These are phyloP conservation scores for Eupsittula cactorum DNA, from an alignment of 2,113 vertebrate species.

Conservation along the genomic window DNA sequence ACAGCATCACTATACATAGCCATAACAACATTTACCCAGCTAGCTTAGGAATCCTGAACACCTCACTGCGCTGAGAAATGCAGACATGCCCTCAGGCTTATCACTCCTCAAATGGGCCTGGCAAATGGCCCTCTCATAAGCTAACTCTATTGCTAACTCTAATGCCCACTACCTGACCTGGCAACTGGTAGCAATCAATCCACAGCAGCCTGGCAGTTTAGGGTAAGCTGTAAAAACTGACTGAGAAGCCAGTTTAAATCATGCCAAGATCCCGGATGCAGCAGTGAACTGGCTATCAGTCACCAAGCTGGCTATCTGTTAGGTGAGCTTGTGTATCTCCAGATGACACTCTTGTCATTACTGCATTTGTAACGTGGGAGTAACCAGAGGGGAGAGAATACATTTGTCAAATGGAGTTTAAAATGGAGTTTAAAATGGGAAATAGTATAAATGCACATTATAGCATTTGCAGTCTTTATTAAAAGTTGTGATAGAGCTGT, in stretches of 20 bases:
- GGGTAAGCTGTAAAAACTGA: not conserved
- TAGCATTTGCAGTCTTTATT: not conserved
- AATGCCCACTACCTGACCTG: not conserved
- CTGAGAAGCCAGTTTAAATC: not conserved
- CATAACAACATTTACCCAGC: not conserved
- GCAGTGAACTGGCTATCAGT: not conserved
- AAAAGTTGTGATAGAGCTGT: not conserved
- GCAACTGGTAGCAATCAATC: not conserved
- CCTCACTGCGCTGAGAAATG: not conserved
- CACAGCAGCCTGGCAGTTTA: not conserved
- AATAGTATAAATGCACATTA: not conserved
- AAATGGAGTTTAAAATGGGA: not conserved
- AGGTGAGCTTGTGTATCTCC: not conserved
- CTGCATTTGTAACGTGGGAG: not conserved
- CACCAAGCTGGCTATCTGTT: fast-evolving
- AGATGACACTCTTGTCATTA: not conserved
- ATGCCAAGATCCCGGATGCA: not conserved
- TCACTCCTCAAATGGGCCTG: not conserved
- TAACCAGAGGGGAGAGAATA: not conserved
- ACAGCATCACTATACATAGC: not conserved
- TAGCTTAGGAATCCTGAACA: not conserved
- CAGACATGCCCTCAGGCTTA: not conserved
- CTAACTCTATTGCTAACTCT: not conserved
- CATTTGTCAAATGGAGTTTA: not conserved
- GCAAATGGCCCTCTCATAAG: not conserved